phyloP scores from a whole-genome alignment of 2,797 vertebrate genomes.

The Aythya fuligula region DNA sequence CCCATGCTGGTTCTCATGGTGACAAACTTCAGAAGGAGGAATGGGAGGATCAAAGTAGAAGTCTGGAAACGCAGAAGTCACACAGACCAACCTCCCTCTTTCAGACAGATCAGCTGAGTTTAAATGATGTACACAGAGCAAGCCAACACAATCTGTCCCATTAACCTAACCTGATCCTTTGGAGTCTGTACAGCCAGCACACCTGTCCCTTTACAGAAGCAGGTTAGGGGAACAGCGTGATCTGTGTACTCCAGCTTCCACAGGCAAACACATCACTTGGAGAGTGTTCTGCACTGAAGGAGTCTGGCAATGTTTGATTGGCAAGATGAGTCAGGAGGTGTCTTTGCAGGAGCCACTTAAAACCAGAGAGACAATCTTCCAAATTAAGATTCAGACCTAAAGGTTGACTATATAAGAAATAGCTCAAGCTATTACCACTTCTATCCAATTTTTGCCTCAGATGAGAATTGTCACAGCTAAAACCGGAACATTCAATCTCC shows the following conservation, averaged over 20 bases:
- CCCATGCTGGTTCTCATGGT: not conserved
- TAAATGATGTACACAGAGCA: not conserved
- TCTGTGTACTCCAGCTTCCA: not conserved
- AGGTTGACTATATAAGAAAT: not conserved
- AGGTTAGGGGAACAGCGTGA: rapidly evolving
- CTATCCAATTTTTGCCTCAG: not conserved
- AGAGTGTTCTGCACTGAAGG: not conserved
- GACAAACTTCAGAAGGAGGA: not conserved
- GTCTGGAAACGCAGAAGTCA: not conserved
- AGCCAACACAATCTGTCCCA: not conserved
- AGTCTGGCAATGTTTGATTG: not conserved
- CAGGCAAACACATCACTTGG: not conserved
- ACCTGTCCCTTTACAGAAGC: not conserved
- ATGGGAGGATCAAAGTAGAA: not conserved
- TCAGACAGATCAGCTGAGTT: not conserved
- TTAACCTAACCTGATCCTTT: not conserved
- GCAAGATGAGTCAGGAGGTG: not conserved
- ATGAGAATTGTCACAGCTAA: not conserved
- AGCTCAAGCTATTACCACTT: not conserved
- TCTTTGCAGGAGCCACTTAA: not conserved
- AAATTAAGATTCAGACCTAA: not conserved
- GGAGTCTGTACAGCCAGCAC: not conserved
- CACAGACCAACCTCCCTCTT: not conserved
- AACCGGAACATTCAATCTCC: not conserved
- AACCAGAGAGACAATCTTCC: not conserved